These are phyloP conservation scores for Lophochroa leadbeateri DNA, from an alignment of 2,113 vertebrate species.

Conservation along the genomic window DNA sequence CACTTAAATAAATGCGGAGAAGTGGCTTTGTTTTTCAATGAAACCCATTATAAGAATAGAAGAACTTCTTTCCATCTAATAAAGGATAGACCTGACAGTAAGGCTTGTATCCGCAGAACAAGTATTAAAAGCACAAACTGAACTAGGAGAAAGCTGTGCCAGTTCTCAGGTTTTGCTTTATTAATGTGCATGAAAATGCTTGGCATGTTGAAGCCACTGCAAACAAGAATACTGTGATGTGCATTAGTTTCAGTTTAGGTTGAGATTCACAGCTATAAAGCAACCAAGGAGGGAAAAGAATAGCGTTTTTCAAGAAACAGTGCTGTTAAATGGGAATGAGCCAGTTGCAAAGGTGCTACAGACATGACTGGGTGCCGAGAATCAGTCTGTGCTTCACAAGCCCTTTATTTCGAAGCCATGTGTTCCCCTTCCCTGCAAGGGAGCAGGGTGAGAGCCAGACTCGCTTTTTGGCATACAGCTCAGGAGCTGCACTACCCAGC, in stretches of 20 bases:
- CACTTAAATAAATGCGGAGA: slow-evolving; percentile 67
- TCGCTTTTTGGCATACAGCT: background rate
- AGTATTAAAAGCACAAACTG: slow-evolving; percentile 32
- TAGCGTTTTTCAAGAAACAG: background rate
- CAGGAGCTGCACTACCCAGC: background rate
- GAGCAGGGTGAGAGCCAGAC: background rate
- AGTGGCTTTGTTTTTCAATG: slow-evolving; percentile 60
- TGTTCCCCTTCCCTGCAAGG: background rate
- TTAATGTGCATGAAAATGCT: slow-evolving; percentile 28
- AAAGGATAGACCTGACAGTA: slow-evolving; percentile 42
- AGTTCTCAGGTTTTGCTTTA: slow-evolving; percentile 5
- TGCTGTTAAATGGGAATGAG: background rate
- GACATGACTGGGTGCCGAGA: background rate
- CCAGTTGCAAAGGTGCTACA: background rate
- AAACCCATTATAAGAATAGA: slow-evolving; percentile 50
- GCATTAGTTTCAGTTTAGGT: slow-evolving; percentile 12
- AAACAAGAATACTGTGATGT: background rate
- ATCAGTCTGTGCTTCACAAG: background rate
- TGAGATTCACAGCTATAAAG: background rate
- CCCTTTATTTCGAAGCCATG: background rate
- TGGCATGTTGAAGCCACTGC: background rate
- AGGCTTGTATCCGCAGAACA: background rate
- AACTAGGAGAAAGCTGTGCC: background rate
- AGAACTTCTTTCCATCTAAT: slow-evolving; percentile 36
- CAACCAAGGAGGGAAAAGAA: background rate